Evolutionary conservation across 2,113 vertebrate species (phyloP), one percentile per base, ranked within the genome.

Genomic region (Peromyscus leucopus): DNA sequence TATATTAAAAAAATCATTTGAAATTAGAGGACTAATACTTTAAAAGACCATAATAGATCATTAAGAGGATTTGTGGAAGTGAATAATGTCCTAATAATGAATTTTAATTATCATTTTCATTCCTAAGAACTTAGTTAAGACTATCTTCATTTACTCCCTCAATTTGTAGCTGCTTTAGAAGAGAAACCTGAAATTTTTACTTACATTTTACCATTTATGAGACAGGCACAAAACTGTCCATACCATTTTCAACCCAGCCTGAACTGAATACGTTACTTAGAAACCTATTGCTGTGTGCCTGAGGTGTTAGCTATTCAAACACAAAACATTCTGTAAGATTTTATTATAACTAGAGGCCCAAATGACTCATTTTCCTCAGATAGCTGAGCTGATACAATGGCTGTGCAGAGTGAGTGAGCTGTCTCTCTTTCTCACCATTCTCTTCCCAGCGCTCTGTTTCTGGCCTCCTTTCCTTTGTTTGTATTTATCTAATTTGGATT

Each of bases 401-500:
- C 84, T 93, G 12, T 84, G 79, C 76, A 93, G 69, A 96, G 65
- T 26, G 80, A 72, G 72, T 75, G 89, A 63, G 86, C 93, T 92
- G 72, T 89, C 71, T 51, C 57, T 69, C 83, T 95, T 84, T 61
- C 91, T 94, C 86, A 63, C 65, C 7, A 36, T 83, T 86, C 86
- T 97, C 93, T 87, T 42, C 36, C 91, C 67, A 91, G 57, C 39
- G 61, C 1, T 0, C 93, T 65, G 74, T 69, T n/a, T 94, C 82
- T 96, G 36, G 93, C 91, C 92, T 84, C 69, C 76, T 97, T 94
- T 93, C 80, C 65, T 39, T 92, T 87, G 79, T 80, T 72, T 76
- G 57, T 92, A 55, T 97, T 94, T 90, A 92, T 97, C 85, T 96
- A 91, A 97, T 97, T 95, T 96, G 86, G 59, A 89, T 92, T 96